A percentile compares a stretch with the other conserved stretches of the same genome.
Conservation (phyloP, 2,888 invertebrate genomes). For the Dyspetes luteomarginatus region DNA sequence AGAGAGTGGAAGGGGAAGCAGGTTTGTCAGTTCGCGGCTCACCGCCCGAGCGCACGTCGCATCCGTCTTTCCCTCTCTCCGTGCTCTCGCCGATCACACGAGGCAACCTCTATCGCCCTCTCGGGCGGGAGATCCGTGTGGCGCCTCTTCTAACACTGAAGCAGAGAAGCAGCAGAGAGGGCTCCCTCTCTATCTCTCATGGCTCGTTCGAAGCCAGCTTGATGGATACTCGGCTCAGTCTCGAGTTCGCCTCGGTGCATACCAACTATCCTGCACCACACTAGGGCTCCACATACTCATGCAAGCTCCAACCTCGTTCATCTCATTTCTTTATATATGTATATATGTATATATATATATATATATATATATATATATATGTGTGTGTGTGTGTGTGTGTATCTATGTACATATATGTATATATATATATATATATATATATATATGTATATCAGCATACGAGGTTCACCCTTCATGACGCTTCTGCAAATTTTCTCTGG, state of each 20-base stretch:
- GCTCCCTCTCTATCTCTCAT: constrained; percentile 31
- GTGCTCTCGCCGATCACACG: constrained; percentile 26
- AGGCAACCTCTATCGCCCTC: constrained; percentile 21
- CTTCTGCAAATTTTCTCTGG: constrained; percentile 53
- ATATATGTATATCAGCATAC: background rate
- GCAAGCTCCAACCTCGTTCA: constrained; percentile 45
- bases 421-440: constrained; percentile 4
- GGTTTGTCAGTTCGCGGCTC: constrained; percentile 73
- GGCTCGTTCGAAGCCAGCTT: constrained; percentile 63
- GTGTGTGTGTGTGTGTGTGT: constrained; percentile 15
- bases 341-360: constrained; percentile 2
- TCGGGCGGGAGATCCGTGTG: constrained; percentile 67
- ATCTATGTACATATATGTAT: constrained; percentile 1
- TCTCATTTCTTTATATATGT: constrained; percentile 36
- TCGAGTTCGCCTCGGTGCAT: constrained; percentile 63
- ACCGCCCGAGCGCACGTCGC: constrained; percentile 70
- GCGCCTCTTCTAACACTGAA: constrained; percentile 68
- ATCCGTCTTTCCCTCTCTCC: constrained; percentile 61
- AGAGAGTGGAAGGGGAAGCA: constrained; percentile 71
- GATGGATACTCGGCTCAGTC: constrained; percentile 67
- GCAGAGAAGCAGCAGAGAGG: constrained; percentile 14
- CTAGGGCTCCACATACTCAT: constrained; percentile 4
- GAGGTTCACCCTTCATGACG: constrained; percentile 32
- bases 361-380: constrained; percentile 1
- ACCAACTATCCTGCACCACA: constrained; percentile 57